Evolutionary conservation across 2,888 invertebrate species (phyloP).

Genomic region (Drosophila lacicola): DNA sequence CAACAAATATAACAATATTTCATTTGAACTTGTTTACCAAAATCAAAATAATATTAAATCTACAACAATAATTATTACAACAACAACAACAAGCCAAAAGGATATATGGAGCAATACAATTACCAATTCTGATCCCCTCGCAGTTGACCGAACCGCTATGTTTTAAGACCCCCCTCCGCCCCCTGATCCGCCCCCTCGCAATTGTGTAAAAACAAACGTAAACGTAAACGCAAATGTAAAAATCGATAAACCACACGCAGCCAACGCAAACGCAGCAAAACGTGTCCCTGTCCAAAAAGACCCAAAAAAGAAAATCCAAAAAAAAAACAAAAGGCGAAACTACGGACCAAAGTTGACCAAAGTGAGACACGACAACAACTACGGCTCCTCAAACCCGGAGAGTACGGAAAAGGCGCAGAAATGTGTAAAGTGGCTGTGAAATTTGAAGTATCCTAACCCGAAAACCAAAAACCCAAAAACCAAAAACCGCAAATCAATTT

Average conservation of each 20-base stretch:
- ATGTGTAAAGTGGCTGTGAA: conserved; percentile 78
- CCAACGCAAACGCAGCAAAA: conserved; percentile 73
- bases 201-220: conserved; percentile 70
- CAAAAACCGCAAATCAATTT: conserved; percentile 42
- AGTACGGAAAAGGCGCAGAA: conserved; percentile 58
- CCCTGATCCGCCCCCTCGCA: conserved; percentile 12
- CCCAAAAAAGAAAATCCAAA: conserved; percentile 31
- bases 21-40: conserved; percentile 42
- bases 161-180: conserved; percentile 57
- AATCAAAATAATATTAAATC: conserved; percentile 14
- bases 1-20: conserved; percentile 41
- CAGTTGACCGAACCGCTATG: conserved; percentile 64
- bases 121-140: conserved; percentile 44
- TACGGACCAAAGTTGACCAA: conserved; percentile 66
- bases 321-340: conserved; percentile 32
- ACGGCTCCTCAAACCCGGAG: conserved; percentile 41
- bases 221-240: conserved; percentile 78
- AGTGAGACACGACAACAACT: conserved; percentile 43
- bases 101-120: conserved; percentile 58
- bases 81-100: conserved; percentile 41
- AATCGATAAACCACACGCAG: conserved; percentile 79
- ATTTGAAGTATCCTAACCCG: conserved; percentile 71
- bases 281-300: conserved; percentile 55
- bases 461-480: conserved; percentile 31
- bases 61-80: conserved; percentile 23